Percentiles rank a stretch among this genome's conserved stretches.
Conservation (phyloP, 2,113 vertebrate species). For the Paralichthys olivaceus region DNA sequence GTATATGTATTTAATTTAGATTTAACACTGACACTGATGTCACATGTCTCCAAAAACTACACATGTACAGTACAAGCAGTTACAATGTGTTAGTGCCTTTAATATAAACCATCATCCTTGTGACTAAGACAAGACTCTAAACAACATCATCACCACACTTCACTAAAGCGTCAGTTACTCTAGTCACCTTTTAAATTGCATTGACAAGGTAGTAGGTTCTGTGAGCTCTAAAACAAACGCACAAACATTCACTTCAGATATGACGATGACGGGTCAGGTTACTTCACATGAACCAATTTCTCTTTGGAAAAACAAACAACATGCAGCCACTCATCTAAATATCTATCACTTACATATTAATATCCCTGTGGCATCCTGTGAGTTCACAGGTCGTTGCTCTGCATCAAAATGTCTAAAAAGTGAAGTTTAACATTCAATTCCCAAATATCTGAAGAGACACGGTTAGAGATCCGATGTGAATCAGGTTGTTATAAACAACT, state of each 20-base stretch:
- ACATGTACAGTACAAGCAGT: conserved; percentile 67
- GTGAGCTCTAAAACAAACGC: conserved; percentile 35
- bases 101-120: conserved; percentile 45
- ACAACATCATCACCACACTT: conserved; percentile 39
- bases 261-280: conserved; percentile 3
- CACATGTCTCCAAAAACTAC: conserved; percentile 61
- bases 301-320: conserved; percentile 48
- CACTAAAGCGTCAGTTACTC: conserved; percentile 15
- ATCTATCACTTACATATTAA: conserved; percentile 31
- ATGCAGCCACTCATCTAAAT: conserved; percentile 71
- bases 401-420: conserved; percentile 20
- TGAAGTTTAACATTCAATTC: conserved; percentile 13
- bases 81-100: conserved; percentile 41
- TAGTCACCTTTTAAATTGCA: conserved; percentile 30
- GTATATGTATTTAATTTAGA: conserved; percentile 64
- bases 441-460: conserved; percentile 29
- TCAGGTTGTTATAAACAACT: conserved; percentile 4
- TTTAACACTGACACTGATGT: conserved; percentile 29
- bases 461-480: conserved; percentile 7
- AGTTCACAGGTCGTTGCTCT: conserved; percentile 14
- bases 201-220: conserved; percentile 40
- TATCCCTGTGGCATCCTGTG: conserved; percentile 4
- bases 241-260: conserved; percentile 40
- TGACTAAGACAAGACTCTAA: conserved; percentile 17
- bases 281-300: conserved; percentile 30